Base-by-base conservation (phyloP, 1,140 invertebrate genomes). In the Sitodiplosis mosellana region DNA sequence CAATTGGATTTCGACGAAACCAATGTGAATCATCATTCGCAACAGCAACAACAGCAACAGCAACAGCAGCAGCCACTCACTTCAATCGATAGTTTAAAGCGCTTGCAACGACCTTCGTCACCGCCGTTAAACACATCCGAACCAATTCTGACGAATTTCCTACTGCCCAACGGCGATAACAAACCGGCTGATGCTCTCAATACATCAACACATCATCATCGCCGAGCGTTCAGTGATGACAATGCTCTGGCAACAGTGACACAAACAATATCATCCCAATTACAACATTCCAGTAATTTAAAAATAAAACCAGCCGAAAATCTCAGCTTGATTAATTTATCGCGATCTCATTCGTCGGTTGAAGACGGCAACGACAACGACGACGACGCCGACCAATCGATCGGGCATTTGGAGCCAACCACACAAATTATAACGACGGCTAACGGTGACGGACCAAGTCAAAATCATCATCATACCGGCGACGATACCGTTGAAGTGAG, bases 401-500 rank as follows among this genome's bases (percentile, higher is more conserved):
- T 11, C n/a, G 48, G 27, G 4, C 43, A 21, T 14, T 14, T 22
- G 6, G 22, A 21, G 21, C 6, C 22, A 45, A 45, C 22, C 2
- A 14, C 22, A 7, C 18, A 22, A 33, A 5, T 21, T 12, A 45
- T 19, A 7, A 22, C 43, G 33, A 36, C 41, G 17, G 20, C 19
- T 5, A 40, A 17, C 22, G 45, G 45, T 7, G 61, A 63, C 47
- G 61, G 61, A 49, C 59, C 61, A 49, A 59, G 57, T 46, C 45
- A 59, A 33, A 59, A 63, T 22, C 11, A 14, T 49, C 61, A 61
- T 53, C n/a, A n/a, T n/a, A n/a, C n/a, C n/a, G 61, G 62, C 55
- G 63, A 63, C 33, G 61, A 61, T 51, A 63, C 59, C 71, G 55
- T 79, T 78, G 77, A 77, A 63, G 73, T 73, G 58, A 71, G 73